phyloP scores from a whole-genome alignment of 2,888 invertebrate species.

The Chesias legatella region DNA sequence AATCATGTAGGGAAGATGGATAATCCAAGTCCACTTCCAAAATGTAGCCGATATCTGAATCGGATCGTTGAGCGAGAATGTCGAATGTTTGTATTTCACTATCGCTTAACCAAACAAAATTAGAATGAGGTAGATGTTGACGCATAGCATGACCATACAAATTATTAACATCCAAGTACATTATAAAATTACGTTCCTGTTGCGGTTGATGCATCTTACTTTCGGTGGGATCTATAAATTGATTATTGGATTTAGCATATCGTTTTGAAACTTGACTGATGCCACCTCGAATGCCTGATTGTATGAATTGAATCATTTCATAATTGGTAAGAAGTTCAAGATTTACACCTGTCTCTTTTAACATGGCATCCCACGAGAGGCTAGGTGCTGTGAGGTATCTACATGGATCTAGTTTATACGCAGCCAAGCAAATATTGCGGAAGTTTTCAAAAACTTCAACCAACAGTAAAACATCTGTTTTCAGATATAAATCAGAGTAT shows the following conservation, averaged over 20 bases:
- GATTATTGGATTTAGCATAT: slow-evolving; percentile 41
- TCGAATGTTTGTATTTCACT: slow-evolving; percentile 1
- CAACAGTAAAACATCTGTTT: slow-evolving; percentile 39
- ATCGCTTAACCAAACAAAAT: slow-evolving; percentile 36
- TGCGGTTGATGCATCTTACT: too few relatives aligned
- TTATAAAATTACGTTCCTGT: slow-evolving; percentile 32
- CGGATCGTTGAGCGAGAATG: neutral
- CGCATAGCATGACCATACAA: slow-evolving; percentile 45
- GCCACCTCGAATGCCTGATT: slow-evolving; percentile 26
- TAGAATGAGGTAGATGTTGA: slow-evolving; percentile 33
- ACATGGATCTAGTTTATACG: slow-evolving; percentile 22
- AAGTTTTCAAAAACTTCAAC: slow-evolving; percentile 45
- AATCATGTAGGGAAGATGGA: neutral
- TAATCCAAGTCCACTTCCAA: neutral
- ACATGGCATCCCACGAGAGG: slow-evolving; percentile 33
- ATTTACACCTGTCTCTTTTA: slow-evolving; percentile 21
- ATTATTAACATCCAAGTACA: slow-evolving; percentile 45
- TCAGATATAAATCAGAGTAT: slow-evolving; percentile 39
- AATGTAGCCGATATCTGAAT: neutral
- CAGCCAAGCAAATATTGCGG: slow-evolving; percentile 31
- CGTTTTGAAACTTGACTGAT: slow-evolving; percentile 27
- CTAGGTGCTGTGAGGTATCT: slow-evolving; percentile 19
- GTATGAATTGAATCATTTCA: slow-evolving; percentile 25
- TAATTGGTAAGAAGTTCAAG: slow-evolving; percentile 28
- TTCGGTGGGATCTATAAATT: slow-evolving; percentile 27